These are phyloP conservation scores for Palaemon carinicauda DNA, from an alignment of 1,140 invertebrate species.

Conservation along the genomic window DNA sequence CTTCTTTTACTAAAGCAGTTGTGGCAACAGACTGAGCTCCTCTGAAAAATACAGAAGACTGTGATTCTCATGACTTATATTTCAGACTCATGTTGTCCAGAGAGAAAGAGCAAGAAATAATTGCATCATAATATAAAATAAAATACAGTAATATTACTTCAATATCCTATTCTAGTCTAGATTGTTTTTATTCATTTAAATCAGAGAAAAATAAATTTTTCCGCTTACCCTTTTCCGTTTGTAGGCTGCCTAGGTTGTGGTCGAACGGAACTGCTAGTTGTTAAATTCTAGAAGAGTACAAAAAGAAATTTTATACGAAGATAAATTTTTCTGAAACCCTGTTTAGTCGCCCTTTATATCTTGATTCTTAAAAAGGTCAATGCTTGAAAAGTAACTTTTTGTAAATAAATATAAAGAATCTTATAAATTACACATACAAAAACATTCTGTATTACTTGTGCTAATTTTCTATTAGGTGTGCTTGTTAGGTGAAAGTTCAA, in stretches of 20 bases:
- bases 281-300: conserved; percentile 1
- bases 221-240: not conserved
- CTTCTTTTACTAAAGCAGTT: not conserved
- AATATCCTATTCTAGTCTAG: not conserved
- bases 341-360: too few relatives aligned
- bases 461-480: too few relatives aligned
- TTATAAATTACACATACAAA: too few relatives aligned
- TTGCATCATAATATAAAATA: too few relatives aligned
- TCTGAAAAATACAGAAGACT: not conserved
- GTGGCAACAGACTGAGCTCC: not conserved
- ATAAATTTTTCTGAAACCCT: too few relatives aligned
- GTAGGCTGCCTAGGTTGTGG: conserved; percentile 7
- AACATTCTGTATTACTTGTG: too few relatives aligned
- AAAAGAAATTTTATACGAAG: too few relatives aligned
- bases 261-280: conserved; percentile 28
- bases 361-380: too few relatives aligned
- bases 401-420: too few relatives aligned
- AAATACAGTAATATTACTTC: not conserved
- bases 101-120: not conserved
- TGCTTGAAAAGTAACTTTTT: too few relatives aligned
- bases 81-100: not conserved
- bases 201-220: not conserved
- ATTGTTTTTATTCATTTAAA: too few relatives aligned
- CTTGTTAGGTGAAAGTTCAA: too few relatives aligned
- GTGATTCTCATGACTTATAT: not conserved